Percentiles rank a stretch among this genome's conserved stretches.
Evolutionary conservation across 92 coral and sea anemone genomes (phyloP).

Genomic region (Meandrina meandrites): DNA sequence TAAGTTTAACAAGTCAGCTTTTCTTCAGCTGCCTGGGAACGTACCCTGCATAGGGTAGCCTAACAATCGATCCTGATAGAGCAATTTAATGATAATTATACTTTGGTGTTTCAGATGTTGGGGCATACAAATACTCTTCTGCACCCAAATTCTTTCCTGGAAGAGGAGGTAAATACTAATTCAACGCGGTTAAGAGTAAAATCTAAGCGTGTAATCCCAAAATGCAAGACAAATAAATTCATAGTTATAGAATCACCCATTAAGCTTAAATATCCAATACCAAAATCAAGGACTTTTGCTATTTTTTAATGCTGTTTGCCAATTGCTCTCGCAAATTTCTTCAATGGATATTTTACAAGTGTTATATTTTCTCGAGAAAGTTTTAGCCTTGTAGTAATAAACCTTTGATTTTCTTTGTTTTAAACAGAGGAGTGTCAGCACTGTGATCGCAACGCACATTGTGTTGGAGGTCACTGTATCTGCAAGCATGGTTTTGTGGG

Average conservation of each 20-base stretch:
- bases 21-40: background rate
- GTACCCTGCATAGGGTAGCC: background rate
- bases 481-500: constrained; percentile 93
- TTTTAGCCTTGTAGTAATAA: background rate
- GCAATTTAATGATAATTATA: background rate
- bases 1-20: too few relatives aligned
- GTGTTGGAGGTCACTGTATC: constrained; percentile 96
- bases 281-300: background rate
- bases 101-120: constrained; percentile 68
- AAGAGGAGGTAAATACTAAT: constrained; percentile 69
- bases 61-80: background rate
- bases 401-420: background rate
- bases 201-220: background rate
- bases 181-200: background rate
- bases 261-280: background rate
- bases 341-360: too few relatives aligned
- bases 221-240: background rate
- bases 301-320: too few relatives aligned
- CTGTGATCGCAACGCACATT: constrained; percentile 86
- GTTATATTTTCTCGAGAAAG: too few relatives aligned
- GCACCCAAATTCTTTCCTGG: constrained; percentile 98
- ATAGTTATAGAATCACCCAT: background rate
- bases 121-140: constrained; percentile 90
- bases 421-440: constrained; percentile 79
- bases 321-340: too few relatives aligned